Evolutionary conservation across 2,113 vertebrate genomes (phyloP).

Genomic region (Puma concolor): DNA sequence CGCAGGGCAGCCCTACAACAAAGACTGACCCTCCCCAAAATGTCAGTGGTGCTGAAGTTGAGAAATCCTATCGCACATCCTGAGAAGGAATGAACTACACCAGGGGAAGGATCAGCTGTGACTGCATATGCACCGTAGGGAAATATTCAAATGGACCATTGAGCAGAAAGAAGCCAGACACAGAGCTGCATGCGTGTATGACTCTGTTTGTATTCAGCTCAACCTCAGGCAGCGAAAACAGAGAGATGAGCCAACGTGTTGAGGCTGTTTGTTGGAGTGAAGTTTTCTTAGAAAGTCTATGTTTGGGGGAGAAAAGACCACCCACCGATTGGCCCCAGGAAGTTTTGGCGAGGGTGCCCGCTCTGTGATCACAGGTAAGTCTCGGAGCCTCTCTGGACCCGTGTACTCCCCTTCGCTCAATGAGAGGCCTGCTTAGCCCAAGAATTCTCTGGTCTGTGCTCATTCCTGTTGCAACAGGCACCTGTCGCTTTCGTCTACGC

Average conservation of each 20-base stretch:
- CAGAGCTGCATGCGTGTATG: background rate
- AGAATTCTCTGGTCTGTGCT: background rate
- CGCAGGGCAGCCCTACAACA: background rate
- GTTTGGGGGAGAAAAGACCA: background rate
- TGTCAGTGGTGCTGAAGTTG: background rate
- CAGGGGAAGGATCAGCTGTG: background rate
- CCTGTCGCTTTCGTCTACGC: background rate
- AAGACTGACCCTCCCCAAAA: background rate
- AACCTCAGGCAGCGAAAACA: background rate
- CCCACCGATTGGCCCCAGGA: background rate
- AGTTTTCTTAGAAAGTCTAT: background rate
- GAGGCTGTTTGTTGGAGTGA: background rate
- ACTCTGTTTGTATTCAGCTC: background rate
- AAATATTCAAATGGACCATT: background rate
- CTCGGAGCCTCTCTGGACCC: background rate
- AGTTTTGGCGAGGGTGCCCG: background rate
- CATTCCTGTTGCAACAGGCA: rapidly evolving
- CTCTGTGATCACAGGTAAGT: background rate
- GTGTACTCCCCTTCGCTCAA: background rate
- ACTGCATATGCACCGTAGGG: background rate
- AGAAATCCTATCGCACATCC: background rate
- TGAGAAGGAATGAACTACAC: background rate
- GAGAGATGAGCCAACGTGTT: background rate
- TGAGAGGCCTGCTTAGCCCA: background rate
- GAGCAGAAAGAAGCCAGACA: background rate